A percentile compares a stretch with the other conserved stretches of the same genome.
Conservation (phyloP, 1,140 invertebrate species). For the Neodiprion fabricii region DNA sequence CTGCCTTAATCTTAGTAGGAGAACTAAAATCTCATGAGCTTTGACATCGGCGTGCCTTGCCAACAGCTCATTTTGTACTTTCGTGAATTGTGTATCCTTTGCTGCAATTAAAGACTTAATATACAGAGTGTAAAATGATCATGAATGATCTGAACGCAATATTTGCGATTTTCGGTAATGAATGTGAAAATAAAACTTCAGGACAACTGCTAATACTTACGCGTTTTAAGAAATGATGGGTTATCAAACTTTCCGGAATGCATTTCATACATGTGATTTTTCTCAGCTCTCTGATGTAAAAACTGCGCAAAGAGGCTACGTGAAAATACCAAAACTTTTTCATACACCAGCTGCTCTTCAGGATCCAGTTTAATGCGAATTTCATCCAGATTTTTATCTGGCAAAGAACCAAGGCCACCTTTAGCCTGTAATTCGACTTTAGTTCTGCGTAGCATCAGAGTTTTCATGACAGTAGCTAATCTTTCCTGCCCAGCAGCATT, state of each 20-base stretch:
- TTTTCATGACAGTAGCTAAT: conserved; percentile 80
- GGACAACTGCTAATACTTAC: conserved; percentile 20
- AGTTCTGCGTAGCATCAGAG: conserved; percentile 82
- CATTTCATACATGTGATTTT: conserved; percentile 55
- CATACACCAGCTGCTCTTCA: conserved; percentile 80
- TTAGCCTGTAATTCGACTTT: conserved; percentile 76
- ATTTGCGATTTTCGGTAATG: conserved; percentile 22
- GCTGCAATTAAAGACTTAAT: conserved; percentile 25
- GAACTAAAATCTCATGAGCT: conserved; percentile 79
- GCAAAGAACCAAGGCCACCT: conserved; percentile 68
- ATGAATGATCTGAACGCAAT: background rate
- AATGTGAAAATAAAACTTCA: background rate
- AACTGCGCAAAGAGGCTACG: conserved; percentile 78
- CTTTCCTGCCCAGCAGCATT: conserved; percentile 73
- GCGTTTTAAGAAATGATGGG: conserved; percentile 14
- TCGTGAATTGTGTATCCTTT: conserved; percentile 49
- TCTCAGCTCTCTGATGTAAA: conserved; percentile 75
- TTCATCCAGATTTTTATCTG: conserved; percentile 67
- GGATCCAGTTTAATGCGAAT: conserved; percentile 68
- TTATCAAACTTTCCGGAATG: conserved; percentile 38
- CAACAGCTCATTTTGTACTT: conserved; percentile 50
- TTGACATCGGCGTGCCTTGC: conserved; percentile 64
- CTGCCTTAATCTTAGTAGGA: conserved; percentile 84
- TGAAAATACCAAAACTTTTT: conserved; percentile 76
- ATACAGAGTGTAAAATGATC: background rate